Evolutionary conservation across 2,113 vertebrate species (phyloP), one percentile per base, ranked within the genome.

Genomic region (Pao palembangensis): DNA sequence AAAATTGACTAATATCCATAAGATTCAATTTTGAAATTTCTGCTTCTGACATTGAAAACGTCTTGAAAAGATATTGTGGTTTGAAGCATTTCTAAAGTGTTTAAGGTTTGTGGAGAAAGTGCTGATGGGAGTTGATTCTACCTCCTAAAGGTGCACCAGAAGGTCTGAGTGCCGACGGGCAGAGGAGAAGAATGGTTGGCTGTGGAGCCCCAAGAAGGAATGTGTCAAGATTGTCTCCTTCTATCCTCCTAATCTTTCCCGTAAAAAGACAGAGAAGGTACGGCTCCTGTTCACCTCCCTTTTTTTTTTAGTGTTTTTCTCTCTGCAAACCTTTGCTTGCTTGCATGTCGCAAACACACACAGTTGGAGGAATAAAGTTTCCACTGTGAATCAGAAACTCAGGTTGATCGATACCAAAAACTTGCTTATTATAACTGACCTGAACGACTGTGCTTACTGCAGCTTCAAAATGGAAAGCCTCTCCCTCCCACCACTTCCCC

Each of bases 181-280:
- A 0, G 87, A 88, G 64, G 90, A 93, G 78, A 85, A 88, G n/a
- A 91, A 93, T 58, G 92, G 93, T 61, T 97, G 96, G 95, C 80
- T 97, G 20, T 98, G 94, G 94, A 96, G 95, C 84, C 92, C 93
- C 2, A 69, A 50, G 38, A 88, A 93, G 60, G 78, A 89, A 14
- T 98, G 96, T 25, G 85, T 96, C 79, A 85, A 90, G 58, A 71
- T 98, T 54, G 63, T 91, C 17, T 92, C 89, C 51, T 93, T 94
- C 71, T 70, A 85, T 19, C 96, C 95, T 23, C 84, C 90, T 53
- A 97, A 94, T 53, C 95, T 96, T 88, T 95, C 95, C 82, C 92
- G 93, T 53, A 91, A 80, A 75, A 91, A 88, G 77, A 80, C 79
- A 8, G 69, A 83, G 75, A 80, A 86, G 89, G 90, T 91, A 81